A percentile compares a stretch with the other conserved stretches of the same genome.
These are phyloP conservation scores for Colossoma macropomum DNA, from an alignment of 2,113 vertebrate genomes.

Conservation along the genomic window DNA sequence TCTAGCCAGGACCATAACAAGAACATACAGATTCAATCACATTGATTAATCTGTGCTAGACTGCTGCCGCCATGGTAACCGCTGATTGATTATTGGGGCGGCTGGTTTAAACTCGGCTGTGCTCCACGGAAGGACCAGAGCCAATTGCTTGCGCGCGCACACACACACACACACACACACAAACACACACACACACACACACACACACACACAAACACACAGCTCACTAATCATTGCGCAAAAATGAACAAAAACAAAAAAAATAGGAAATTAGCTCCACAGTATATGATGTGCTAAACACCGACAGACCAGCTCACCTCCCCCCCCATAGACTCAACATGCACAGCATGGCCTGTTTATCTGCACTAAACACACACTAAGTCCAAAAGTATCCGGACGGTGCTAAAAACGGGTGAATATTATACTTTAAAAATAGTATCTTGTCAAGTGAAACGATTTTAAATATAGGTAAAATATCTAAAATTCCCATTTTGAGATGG, in stretches of 20 bases:
- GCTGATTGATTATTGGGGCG: constrained; percentile 39
- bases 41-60: constrained; percentile 52
- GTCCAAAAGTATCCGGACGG: too few relatives aligned
- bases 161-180: constrained; percentile 5
- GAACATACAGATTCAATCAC: constrained; percentile 47
- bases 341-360: too few relatives aligned
- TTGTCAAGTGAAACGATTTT: too few relatives aligned
- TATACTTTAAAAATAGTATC: too few relatives aligned
- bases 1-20: constrained; percentile 21
- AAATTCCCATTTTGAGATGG: too few relatives aligned
- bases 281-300: too few relatives aligned
- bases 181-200: not conserved
- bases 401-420: too few relatives aligned
- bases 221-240: not conserved
- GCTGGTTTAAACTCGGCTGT: constrained; percentile 17
- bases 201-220: not conserved
- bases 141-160: not conserved
- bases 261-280: not conserved
- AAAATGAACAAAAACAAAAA: not conserved
- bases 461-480: too few relatives aligned
- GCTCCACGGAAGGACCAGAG: constrained; percentile 11
- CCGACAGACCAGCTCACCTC: too few relatives aligned
- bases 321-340: too few relatives aligned
- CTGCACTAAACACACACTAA: too few relatives aligned
- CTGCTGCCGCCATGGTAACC: constrained; percentile 23